Conservation (phyloP, 2,113 vertebrate genomes). For the Oreotrochilus melanogaster region DNA sequence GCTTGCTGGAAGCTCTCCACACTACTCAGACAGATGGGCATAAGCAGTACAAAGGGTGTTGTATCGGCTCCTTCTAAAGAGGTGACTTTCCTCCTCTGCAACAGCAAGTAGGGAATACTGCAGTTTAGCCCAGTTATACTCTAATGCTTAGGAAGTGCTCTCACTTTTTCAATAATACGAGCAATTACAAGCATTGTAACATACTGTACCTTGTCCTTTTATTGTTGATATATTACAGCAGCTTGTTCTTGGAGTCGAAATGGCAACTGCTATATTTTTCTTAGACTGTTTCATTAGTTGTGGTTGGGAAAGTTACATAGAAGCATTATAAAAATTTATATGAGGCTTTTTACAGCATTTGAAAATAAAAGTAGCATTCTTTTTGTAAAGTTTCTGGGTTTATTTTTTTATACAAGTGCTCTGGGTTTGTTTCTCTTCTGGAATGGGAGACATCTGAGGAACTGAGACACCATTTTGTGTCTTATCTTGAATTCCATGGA, state of each 20-base stretch:
- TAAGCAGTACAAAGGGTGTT: neutral
- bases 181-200: slow-evolving; percentile 17
- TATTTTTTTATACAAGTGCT: neutral
- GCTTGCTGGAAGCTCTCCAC: neutral
- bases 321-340: slow-evolving; percentile 77
- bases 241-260: slow-evolving; percentile 39
- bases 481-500: neutral
- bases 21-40: neutral
- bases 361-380: slow-evolving; percentile 75
- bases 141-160: slow-evolving; percentile 43
- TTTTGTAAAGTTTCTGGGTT: slow-evolving; percentile 57
- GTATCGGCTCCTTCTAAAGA: neutral
- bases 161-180: neutral
- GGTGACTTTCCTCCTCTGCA: neutral
- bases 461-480: neutral
- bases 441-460: neutral
- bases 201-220: slow-evolving; percentile 41
- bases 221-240: slow-evolving; percentile 33
- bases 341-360: slow-evolving; percentile 78
- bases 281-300: slow-evolving; percentile 67
- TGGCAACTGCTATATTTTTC: slow-evolving; percentile 67
- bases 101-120: slow-evolving; percentile 20
- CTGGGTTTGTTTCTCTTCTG: neutral
- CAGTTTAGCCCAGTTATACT: neutral
- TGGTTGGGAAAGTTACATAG: slow-evolving; percentile 68